Evolutionary conservation across 2,888 invertebrate species (phyloP).

Genomic region (Antitype chi): DNA sequence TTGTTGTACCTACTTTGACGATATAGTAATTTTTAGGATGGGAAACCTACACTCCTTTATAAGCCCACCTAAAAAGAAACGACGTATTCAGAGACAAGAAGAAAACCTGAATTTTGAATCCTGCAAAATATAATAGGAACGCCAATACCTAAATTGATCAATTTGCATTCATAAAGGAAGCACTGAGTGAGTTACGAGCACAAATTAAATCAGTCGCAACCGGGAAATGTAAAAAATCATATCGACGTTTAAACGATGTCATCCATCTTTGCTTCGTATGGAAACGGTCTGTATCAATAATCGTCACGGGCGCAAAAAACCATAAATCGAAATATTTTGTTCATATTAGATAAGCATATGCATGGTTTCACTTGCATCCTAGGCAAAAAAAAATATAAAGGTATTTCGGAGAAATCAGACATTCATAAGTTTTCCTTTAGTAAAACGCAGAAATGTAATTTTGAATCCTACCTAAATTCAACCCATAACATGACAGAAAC

Average conservation of each 20-base stretch:
- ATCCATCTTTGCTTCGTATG: slow-evolving; percentile 16
- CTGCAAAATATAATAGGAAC: background rate
- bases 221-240: slow-evolving; percentile 35
- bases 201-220: slow-evolving; percentile 45
- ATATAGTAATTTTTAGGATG: too few species aligned
- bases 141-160: slow-evolving; percentile 15
- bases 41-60: too few species aligned
- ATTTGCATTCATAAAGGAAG: slow-evolving; percentile 39
- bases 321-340: too few species aligned
- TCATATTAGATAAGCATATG: too few species aligned
- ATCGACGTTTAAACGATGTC: slow-evolving; percentile 24
- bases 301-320: background rate
- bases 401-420: background rate
- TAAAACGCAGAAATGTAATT: slow-evolving; percentile 30
- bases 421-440: slow-evolving; percentile 30
- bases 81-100: background rate
- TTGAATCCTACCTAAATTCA: background rate
- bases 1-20: too few species aligned
- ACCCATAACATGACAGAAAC: background rate
- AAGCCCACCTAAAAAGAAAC: background rate
- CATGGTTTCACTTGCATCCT: background rate
- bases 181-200: slow-evolving; percentile 43
- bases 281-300: slow-evolving; percentile 10
- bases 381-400: too few species aligned
- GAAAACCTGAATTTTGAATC: background rate